phyloP scores from a whole-genome alignment of 2,888 invertebrate species.

The Macroteleia sp. region DNA sequence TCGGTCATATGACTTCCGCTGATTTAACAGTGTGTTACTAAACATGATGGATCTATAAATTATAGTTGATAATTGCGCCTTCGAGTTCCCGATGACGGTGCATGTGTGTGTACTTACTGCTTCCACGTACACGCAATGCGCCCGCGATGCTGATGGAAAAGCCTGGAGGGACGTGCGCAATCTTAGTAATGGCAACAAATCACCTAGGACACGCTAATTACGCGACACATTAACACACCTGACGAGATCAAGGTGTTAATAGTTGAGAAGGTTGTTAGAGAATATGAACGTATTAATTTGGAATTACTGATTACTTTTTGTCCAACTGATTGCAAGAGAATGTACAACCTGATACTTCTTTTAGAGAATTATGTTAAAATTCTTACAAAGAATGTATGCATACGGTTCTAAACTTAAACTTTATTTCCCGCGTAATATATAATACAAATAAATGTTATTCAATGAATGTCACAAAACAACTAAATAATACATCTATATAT shows the following conservation, averaged over 20 bases:
- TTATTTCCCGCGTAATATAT: too few species aligned
- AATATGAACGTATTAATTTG: conserved; percentile 73
- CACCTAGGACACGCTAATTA: conserved; percentile 72
- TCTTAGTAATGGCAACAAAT: conserved; percentile 66
- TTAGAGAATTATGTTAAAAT: too few species aligned
- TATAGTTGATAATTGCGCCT: conserved; percentile 50
- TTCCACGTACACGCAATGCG: conserved; percentile 20
- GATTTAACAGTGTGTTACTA: conserved; percentile 27
- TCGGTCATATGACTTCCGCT: conserved; percentile 22
- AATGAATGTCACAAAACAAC: too few species aligned
- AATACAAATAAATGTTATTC: too few species aligned
- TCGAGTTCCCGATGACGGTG: conserved; percentile 15
- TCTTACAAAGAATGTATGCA: too few species aligned
- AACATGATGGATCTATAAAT: conserved; percentile 56
- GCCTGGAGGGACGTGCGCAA: conserved; percentile 46
- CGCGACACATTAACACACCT: conserved; percentile 64
- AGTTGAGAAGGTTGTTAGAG: conserved; percentile 67
- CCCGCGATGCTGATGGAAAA: conserved; percentile 48
- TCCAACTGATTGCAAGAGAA: too few species aligned
- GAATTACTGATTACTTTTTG: conserved; percentile 59
- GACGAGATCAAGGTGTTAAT: conserved; percentile 66
- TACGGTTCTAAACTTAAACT: too few species aligned
- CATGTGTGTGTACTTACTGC: conserved; percentile 2
- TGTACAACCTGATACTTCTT: too few species aligned
- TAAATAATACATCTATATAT: too few species aligned